Evolutionary conservation across 1,140 invertebrate genomes (phyloP).

Genomic region (Zaprionus camerounensis): DNA sequence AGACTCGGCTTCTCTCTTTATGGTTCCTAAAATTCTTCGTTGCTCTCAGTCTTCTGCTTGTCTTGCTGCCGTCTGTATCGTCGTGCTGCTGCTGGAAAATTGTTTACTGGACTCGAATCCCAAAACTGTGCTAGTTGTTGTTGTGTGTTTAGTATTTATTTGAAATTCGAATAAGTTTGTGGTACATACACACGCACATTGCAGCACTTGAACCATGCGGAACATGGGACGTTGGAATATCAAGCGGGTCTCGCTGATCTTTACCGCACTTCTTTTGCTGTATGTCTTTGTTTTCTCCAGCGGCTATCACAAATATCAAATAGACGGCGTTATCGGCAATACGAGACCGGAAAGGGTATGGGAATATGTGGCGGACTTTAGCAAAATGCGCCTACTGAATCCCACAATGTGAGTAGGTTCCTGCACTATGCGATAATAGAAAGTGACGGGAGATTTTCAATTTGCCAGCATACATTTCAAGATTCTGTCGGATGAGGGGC

Average conservation of each 20-base stretch:
- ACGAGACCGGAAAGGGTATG: constrained; percentile 87
- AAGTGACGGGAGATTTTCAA: background rate
- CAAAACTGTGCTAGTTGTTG: background rate
- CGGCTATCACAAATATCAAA: constrained; percentile 75
- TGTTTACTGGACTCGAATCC: constrained; percentile 18
- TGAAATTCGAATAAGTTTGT: constrained; percentile 57
- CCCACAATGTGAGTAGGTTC: constrained; percentile 88
- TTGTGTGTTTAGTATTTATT: constrained; percentile 58
- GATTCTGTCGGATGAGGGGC: constrained; percentile 87
- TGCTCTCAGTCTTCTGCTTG: constrained; percentile 33
- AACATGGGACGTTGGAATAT: constrained; percentile 66
- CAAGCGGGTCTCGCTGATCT: constrained; percentile 59
- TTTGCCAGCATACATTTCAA: constrained; percentile 86
- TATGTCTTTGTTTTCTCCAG: constrained; percentile 72
- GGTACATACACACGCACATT: constrained; percentile 35
- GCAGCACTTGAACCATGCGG: constrained; percentile 51
- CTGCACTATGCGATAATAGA: background rate
- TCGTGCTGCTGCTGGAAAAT: constrained; percentile 16
- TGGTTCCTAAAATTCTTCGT: constrained; percentile 18
- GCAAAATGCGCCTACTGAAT: constrained; percentile 89
- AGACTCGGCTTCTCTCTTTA: constrained; percentile 1
- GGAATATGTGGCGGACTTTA: constrained; percentile 91
- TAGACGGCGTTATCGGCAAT: constrained; percentile 85
- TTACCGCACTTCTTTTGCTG: constrained; percentile 50
- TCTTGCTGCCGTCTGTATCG: constrained; percentile 31